Evolutionary conservation across 1,140 invertebrate species (phyloP), one percentile per base, ranked within the genome.

Genomic region (Chironomus striatipennis): DNA sequence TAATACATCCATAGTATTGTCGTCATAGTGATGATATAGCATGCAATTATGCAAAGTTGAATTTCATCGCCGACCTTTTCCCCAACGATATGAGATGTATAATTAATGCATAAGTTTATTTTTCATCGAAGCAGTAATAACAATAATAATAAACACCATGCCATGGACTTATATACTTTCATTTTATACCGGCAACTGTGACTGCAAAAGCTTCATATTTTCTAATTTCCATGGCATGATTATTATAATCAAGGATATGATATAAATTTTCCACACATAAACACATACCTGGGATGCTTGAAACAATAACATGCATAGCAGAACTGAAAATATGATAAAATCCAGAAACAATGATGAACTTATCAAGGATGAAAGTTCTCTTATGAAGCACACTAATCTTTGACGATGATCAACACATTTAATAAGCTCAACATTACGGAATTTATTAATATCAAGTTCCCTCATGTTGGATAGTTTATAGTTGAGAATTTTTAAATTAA

Each of bases 1-100:
- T 70, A 70, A 17, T 70, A 70, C 65, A 70, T 70, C 65, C 65
- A 70, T 17, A 70, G 20, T 18, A 70, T 70, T 12, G 65, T 70
- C 18, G 65, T 70, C 65, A 70, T 70, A 10, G 65, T 70, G n/a
- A 70, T 20, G 20, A 70, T 70, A 70, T 70, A 70, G 20, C 17
- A 70, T 70, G 20, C 17, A 70, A 70, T 70, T 15, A 70, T 70
- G 20, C 9, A 5, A 20, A 70, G 20, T 20, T 70, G 65, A 20
- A 70, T 10, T 10, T 17, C 18, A 20, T 7, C 65, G 10, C 20
- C 65, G 18, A 70, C 65, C 65, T 70, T 15, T 21, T 34, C 24
- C 1, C 2, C 24, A 34, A 34, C 24, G 24, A 34, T 34, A 34
- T 34, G 24, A 34, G 24, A 34, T 34, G 24, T 34, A 5, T 34